phyloP scores from a whole-genome alignment of 2,113 vertebrate species.

The Cyprinodon variegatus region DNA sequence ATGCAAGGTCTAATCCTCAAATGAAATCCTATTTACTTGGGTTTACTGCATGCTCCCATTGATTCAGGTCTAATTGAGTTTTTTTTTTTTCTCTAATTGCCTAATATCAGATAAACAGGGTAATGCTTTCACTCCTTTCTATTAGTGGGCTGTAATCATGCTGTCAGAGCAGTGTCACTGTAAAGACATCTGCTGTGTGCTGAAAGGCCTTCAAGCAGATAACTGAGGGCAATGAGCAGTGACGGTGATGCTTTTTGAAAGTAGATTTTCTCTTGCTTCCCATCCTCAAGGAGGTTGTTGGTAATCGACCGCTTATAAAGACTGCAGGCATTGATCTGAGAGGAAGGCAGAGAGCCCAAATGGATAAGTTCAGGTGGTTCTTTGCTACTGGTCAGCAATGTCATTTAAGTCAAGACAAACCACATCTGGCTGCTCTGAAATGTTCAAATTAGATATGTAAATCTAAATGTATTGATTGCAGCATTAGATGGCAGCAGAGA shows the following conservation, averaged over 20 bases:
- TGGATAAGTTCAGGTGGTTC: slow-evolving; percentile 35
- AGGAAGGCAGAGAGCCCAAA: slow-evolving; percentile 34
- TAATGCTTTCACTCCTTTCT: slow-evolving; percentile 55
- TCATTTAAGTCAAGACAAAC: slow-evolving; percentile 27
- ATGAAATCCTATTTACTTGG: slow-evolving; percentile 43
- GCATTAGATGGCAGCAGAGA: slow-evolving; percentile 47
- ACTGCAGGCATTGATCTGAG: slow-evolving; percentile 66
- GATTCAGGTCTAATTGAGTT: slow-evolving; percentile 51
- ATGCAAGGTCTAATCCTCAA: slow-evolving; percentile 30
- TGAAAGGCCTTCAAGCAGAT: slow-evolving; percentile 44
- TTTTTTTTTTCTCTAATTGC: slow-evolving; percentile 20
- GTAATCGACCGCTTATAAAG: slow-evolving; percentile 65
- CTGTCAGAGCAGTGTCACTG: slow-evolving; percentile 54
- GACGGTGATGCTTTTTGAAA: slow-evolving; percentile 62
- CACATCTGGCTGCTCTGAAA: slow-evolving; percentile 26
- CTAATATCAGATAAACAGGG: slow-evolving; percentile 58
- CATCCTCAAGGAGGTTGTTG: slow-evolving; percentile 60
- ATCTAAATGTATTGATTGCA: not conserved
- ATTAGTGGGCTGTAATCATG: slow-evolving; percentile 56
- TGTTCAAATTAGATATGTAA: not conserved
- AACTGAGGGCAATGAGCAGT: slow-evolving; percentile 49
- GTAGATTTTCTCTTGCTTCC: slow-evolving; percentile 68
- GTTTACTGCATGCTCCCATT: slow-evolving; percentile 47
- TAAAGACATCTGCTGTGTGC: slow-evolving; percentile 44
- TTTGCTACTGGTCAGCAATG: slow-evolving; percentile 51